Evolutionary conservation across 2,113 vertebrate species (phyloP), one percentile per base, ranked within the genome.

Genomic region (Vireo altiloquus): DNA sequence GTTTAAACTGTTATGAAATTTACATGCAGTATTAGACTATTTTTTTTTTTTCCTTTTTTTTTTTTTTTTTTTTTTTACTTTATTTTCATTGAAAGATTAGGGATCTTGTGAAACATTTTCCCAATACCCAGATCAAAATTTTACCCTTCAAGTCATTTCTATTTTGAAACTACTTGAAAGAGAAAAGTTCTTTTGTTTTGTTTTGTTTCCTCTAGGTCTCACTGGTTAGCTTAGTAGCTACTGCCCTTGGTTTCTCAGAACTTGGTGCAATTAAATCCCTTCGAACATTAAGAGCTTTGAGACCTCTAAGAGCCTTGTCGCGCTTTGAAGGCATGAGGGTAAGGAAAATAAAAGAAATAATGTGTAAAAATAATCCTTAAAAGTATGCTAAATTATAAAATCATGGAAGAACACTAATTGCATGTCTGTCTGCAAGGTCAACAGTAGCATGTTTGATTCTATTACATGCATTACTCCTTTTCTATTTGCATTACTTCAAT

Each of bases 241-340:
- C 91, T 44, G 97, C 98, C 64, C 92, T 99, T 82, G 96, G 96
- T 77, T 98, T 97, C 69, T 98, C 98, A 83, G 98, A 98, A 6
- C 97, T 99, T 16, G 92, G 97, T 40, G 96, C 99, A 81, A 99
- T 99, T 96, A 99, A 99, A 97, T 99, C 99, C 61, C 98, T 99
- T 61, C 98, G 99, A 95, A 99, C 99, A 2, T 97, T 99, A 33
- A 97, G 99, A 98, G 99, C 99, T 74, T 97, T 99, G 94, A 98
- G 99, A 97, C 99, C 99, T 79, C 97, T 99, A 39, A 99, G 99
- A 97, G 99, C 99, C 66, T 97, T 99, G 96, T 99, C 99, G n/a
- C 98, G 99, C 50, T 99, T 99, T 89, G 99, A 99, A 98, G 99
- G 99, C 97, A 99, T 99, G 99, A 99, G 99, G 99, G 99, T 99